Conservation (phyloP, 2,113 vertebrate genomes). For the Heterotilapia buettikoferi region DNA sequence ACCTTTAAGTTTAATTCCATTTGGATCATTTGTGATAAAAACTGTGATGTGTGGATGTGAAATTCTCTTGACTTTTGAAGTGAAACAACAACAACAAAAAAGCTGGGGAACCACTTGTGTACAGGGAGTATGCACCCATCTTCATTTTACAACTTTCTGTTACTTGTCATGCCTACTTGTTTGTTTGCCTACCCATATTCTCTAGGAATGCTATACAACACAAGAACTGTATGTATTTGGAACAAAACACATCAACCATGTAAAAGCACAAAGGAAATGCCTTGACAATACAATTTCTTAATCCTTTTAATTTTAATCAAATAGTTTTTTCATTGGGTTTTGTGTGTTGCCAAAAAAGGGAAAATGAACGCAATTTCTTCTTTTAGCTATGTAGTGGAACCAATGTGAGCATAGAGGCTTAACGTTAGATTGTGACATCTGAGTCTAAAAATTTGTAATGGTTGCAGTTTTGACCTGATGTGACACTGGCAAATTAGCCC, state of each 20-base stretch:
- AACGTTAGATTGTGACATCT: neutral
- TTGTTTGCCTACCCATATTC: neutral
- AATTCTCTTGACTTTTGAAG: neutral
- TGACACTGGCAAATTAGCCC: constrained; percentile 11
- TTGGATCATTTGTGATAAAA: neutral
- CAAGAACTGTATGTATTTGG: neutral
- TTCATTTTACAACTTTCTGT: neutral
- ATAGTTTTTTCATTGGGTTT: neutral
- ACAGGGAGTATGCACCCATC: neutral
- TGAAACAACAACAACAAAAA: neutral
- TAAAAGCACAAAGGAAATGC: neutral
- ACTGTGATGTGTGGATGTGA: neutral
- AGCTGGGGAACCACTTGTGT: neutral
- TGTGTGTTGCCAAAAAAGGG: neutral
- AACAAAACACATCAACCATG: neutral
- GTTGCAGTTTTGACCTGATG: neutral
- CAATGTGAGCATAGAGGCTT: neutral
- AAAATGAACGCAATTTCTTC: neutral
- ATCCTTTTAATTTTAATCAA: neutral
- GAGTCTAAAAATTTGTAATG: neutral
- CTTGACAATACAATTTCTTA: neutral
- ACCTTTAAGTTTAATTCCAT: neutral
- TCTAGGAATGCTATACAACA: neutral
- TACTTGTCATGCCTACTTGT: neutral
- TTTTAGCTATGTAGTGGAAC: neutral